Conservation (phyloP, 2,888 invertebrate species). For the Andrena marginata region DNA sequence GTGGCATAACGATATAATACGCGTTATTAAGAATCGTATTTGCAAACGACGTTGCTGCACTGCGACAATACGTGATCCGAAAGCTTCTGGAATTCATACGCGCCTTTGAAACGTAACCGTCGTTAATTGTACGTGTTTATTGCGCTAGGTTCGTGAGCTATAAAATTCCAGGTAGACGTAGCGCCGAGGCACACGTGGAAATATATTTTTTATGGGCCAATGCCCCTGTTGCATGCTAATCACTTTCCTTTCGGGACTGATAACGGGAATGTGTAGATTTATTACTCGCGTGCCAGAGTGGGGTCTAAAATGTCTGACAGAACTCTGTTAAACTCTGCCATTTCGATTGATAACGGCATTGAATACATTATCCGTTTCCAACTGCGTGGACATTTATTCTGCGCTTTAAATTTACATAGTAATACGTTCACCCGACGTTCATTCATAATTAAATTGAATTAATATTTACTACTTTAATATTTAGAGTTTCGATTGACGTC, state of each 20-base stretch:
- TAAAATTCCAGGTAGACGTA: background rate
- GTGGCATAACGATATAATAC: background rate
- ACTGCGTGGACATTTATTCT: background rate
- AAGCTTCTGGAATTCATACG: conserved; percentile 19
- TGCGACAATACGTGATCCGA: conserved; percentile 49
- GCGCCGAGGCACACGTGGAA: background rate
- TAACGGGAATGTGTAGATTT: too few relatives aligned
- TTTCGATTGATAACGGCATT: background rate
- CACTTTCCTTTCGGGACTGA: too few relatives aligned
- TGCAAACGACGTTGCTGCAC: conserved; percentile 44
- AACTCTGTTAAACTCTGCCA: too few relatives aligned
- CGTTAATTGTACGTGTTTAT: conserved; percentile 31
- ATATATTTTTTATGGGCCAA: background rate
- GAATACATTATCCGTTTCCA: background rate
- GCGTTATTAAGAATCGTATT: conserved; percentile 45
- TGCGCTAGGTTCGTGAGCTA: background rate
- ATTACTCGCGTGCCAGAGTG: too few relatives aligned
- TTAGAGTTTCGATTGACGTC: background rate
- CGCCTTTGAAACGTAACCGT: conserved; percentile 17
- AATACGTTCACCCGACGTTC: background rate
- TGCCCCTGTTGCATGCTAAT: background rate
- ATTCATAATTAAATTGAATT: conserved; percentile 7
- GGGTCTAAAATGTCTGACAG: too few relatives aligned
- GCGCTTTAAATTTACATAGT: background rate
- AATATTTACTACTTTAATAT: background rate